Evolutionary conservation across 2,888 invertebrate genomes (phyloP), one percentile per base, ranked within the genome.

Genomic region (Marasmarcha lunaedactyla): DNA sequence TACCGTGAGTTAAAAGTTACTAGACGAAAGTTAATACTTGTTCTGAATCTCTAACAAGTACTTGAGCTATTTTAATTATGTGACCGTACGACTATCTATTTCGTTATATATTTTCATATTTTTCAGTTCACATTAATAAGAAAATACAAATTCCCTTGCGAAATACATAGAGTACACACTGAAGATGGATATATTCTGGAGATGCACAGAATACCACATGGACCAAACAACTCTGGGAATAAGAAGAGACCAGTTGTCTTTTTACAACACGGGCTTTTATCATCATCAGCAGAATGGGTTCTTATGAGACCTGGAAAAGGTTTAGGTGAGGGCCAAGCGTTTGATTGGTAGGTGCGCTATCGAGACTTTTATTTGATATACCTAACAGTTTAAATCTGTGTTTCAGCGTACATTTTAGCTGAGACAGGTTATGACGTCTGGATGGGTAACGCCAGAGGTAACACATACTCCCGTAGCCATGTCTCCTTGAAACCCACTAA

Each of bases 391-490:
- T n/a, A n/a, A n/a, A n/a, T n/a, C n/a, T n/a, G 4, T 9, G 3
- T 60, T 64, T 25, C 55, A 93, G 94, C 78, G 46, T 92, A 87
- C 73, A 83, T 88, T 55, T 81, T 91, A 46, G 85, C 90, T 0
- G 89, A 91, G 47, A 71, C 81, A 11, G 90, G 90, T 9, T 91
- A 89, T 54, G 91, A 92, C 52, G 90, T 91, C 0, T 95, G 95
- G 95, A 68, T 96, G 67, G 93, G 93, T 5, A 95, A 95, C 65
- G 88, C 89, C 6, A 77, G 95, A 41, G 95, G 95, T 1, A 95
- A 94, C 66, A 88, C 87, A 0, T 94, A 93, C 63, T 89, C 90
- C 4, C 83, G 84, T 38, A 84, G 73, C 1, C 93, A 94, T 56
- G 63, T 84, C 1, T 53, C 59, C 3, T 35, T 72, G 1, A 69